Evolutionary conservation across 2,113 vertebrate species (phyloP).

Genomic region (Oncorhynchus masou): DNA sequence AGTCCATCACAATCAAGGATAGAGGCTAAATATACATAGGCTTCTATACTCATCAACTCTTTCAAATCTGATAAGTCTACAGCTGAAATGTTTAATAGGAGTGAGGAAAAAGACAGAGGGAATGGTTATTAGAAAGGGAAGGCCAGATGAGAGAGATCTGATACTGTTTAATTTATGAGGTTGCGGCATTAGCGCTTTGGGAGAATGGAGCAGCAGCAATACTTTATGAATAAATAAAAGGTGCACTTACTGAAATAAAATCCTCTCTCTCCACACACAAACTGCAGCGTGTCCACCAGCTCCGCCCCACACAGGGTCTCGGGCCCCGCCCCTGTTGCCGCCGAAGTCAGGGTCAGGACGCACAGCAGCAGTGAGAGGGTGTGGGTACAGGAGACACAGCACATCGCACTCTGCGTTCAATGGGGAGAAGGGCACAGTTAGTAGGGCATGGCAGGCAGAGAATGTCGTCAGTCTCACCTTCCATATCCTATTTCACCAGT

Average conservation of each 20-base stretch:
- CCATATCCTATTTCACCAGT: constrained; percentile 14
- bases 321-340: constrained; percentile 78
- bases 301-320: constrained; percentile 98
- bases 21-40: constrained; percentile 16
- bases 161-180: constrained; percentile 75
- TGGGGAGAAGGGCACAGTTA: constrained; percentile 17
- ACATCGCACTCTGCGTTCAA: constrained; percentile 86
- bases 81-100: constrained; percentile 11
- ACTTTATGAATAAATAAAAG: constrained; percentile 71
- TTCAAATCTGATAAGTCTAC: constrained; percentile 15
- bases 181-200: constrained; percentile 56
- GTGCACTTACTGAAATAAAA: constrained; percentile 99
- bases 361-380: constrained; percentile 95
- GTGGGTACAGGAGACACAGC: constrained; percentile 83
- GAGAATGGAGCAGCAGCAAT: constrained; percentile 48
- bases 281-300: constrained; percentile 98
- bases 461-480: constrained; percentile 2
- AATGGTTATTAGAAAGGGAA: constrained; percentile 48
- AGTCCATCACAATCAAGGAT: not conserved
- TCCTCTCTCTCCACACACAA: constrained; percentile 97
- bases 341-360: constrained; percentile 90
- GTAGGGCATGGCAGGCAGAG: not conserved
- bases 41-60: not conserved
- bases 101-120: constrained; percentile 23
- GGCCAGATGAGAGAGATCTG: constrained; percentile 57